Evolutionary conservation across 2,797 vertebrate genomes (phyloP).

Genomic region (Enoplosus armatus): DNA sequence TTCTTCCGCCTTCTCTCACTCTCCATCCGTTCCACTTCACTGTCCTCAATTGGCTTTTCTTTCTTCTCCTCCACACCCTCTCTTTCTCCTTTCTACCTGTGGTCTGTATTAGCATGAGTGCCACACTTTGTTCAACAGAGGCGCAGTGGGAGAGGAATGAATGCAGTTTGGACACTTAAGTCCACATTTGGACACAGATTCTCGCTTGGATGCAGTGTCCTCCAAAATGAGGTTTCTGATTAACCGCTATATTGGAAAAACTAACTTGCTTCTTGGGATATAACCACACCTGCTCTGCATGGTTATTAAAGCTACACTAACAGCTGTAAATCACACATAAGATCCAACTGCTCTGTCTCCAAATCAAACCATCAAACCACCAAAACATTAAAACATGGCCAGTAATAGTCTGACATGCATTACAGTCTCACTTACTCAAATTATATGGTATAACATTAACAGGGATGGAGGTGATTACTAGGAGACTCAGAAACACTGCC

Average conservation of each 20-base stretch:
- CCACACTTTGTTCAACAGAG: constrained; percentile 26
- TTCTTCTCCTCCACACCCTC: constrained; percentile 27
- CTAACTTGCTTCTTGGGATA: constrained; percentile 2
- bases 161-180: constrained; percentile 31
- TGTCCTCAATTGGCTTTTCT: constrained; percentile 49
- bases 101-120: constrained; percentile 12
- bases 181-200: constrained; percentile 31
- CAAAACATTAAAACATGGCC: constrained; percentile 19
- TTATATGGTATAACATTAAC: not conserved
- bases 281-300: constrained; percentile 21
- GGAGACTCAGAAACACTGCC: constrained; percentile 7
- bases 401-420: not conserved
- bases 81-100: constrained; percentile 36
- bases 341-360: constrained; percentile 12
- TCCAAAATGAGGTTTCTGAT: constrained; percentile 31
- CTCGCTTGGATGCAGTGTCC: constrained; percentile 4
- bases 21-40: constrained; percentile 58
- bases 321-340: constrained; percentile 47
- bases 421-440: constrained; percentile 16
- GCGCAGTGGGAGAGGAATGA: constrained; percentile 24
- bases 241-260: constrained; percentile 22
- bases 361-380: constrained; percentile 35
- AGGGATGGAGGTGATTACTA: not conserved
- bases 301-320: constrained; percentile 36
- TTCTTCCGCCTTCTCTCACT: constrained; percentile 41